Base-by-base conservation (phyloP, 2,888 invertebrate genomes). In the Cheilosia vernalis region DNA sequence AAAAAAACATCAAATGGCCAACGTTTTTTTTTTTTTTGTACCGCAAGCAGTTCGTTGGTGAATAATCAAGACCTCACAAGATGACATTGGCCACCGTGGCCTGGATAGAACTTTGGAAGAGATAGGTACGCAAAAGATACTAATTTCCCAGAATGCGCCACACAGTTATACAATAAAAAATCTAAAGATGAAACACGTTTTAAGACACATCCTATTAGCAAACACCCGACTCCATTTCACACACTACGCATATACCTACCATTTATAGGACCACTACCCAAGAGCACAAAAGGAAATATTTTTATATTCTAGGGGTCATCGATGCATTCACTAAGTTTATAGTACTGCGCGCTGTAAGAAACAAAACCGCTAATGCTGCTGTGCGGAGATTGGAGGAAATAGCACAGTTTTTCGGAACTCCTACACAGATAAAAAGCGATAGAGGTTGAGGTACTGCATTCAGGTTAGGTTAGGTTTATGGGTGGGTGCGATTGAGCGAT, bases 191-290 rank as follows among this genome's bases (percentile, higher is more conserved):
- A 24, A 15, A 15, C 24, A 4, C 24, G 24, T 10, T 13, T 10
- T 7, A 24, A 51, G 5, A 13, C 13, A 15, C 51, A 51, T 21
- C 13, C 13, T 5, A 21, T 15, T 0, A 27, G 30, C 2, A 27
- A 24, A 2, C 7, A 15, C 2, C 55, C 55, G 2, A 55, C 30
- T 15, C 30, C 30, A 9, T 37, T 37, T 37, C 37, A 17, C 2
- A 40, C 37, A 1, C 9, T 58, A 4, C 37, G 40, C 2, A 15
- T 58, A 1, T n/a, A n/a, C n/a, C n/a, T 40, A 79, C 21, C 77
- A 77, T 19, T 47, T n/a, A n/a, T 61, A n/a, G 42, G 61, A 9
- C 61, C 61, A 27, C n/a, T 44, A 7, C 42, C 27, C 6, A 61
- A 37, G 47, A 61, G 61, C n/a, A 13, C 7, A 2, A 55, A 27